Evolutionary conservation across 1,140 invertebrate genomes (phyloP).

Genomic region (Ceratosolen fusciceps): DNA sequence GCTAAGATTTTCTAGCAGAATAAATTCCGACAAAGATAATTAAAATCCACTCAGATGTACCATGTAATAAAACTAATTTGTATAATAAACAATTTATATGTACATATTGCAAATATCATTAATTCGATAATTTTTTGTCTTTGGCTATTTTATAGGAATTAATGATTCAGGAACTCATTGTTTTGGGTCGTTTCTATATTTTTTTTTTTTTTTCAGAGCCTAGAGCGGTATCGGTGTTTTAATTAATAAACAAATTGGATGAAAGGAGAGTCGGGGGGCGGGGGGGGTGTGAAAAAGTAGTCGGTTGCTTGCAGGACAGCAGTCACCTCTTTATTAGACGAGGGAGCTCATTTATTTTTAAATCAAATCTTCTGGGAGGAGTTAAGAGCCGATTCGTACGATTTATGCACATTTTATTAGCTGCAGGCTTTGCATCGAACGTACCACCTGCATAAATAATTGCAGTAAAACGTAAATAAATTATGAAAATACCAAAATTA

Average conservation of each 20-base stretch:
- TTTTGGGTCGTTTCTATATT: too few species aligned
- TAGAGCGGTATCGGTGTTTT: background rate
- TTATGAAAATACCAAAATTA: background rate
- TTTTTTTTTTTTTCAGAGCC: background rate
- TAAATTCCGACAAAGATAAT: too few species aligned
- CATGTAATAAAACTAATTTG: too few species aligned
- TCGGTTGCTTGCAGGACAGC: background rate
- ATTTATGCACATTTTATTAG: slow-evolving; percentile 14
- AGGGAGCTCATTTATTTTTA: slow-evolving; percentile 21
- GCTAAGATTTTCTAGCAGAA: too few species aligned
- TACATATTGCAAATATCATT: too few species aligned
- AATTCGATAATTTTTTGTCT: too few species aligned
- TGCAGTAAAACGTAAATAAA: background rate
- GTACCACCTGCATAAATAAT: background rate
- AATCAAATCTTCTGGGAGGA: background rate
- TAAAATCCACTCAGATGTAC: too few species aligned
- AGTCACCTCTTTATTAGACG: background rate
- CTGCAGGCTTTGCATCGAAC: background rate
- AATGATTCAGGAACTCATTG: too few species aligned
- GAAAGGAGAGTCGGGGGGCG: background rate
- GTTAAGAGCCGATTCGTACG: background rate
- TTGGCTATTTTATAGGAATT: too few species aligned
- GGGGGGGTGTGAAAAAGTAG: background rate
- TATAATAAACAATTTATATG: too few species aligned
- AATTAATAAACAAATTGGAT: background rate